Conservation (phyloP, 2,113 vertebrate species). For the Scomber colias region DNA sequence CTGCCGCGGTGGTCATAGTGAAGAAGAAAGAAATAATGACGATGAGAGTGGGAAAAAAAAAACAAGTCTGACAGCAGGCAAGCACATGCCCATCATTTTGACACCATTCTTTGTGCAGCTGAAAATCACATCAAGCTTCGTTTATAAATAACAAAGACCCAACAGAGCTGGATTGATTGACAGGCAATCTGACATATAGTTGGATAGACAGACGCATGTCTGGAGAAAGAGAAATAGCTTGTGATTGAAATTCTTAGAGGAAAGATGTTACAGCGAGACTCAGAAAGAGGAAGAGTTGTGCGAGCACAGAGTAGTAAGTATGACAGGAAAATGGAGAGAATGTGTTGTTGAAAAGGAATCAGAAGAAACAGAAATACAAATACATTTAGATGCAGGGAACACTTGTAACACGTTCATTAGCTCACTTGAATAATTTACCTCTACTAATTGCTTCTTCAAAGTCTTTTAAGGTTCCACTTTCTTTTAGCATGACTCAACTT, state of each 20-base stretch:
- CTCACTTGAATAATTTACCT: slow-evolving; percentile 64
- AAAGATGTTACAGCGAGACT: not conserved
- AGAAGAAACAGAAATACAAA: slow-evolving; percentile 51
- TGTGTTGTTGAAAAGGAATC: slow-evolving; percentile 15
- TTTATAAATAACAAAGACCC: slow-evolving; percentile 33
- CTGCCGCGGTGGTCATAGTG: not conserved
- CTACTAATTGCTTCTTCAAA: slow-evolving; percentile 64
- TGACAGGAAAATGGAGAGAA: slow-evolving; percentile 14
- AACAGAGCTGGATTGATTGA: slow-evolving; percentile 20
- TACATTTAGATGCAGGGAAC: slow-evolving; percentile 41
- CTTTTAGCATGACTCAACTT: slow-evolving; percentile 42
- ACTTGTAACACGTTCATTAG: slow-evolving; percentile 70
- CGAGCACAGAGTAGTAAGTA: not conserved
- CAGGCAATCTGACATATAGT: not conserved
- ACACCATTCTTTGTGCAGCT: slow-evolving; percentile 33
- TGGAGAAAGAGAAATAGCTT: not conserved
- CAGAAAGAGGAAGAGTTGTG: not conserved
- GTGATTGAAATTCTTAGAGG: slow-evolving; percentile 20
- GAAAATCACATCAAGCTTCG: slow-evolving; percentile 32
- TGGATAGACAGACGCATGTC: slow-evolving; percentile 16
- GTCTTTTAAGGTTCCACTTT: slow-evolving; percentile 41
- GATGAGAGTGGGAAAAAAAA: slow-evolving; percentile 34
- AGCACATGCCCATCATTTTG: slow-evolving; percentile 31
- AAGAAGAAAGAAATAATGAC: slow-evolving; percentile 26
- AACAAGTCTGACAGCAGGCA: slow-evolving; percentile 47